phyloP scores from a whole-genome alignment of 2,113 vertebrate species.

The Oryzias javanicus region DNA sequence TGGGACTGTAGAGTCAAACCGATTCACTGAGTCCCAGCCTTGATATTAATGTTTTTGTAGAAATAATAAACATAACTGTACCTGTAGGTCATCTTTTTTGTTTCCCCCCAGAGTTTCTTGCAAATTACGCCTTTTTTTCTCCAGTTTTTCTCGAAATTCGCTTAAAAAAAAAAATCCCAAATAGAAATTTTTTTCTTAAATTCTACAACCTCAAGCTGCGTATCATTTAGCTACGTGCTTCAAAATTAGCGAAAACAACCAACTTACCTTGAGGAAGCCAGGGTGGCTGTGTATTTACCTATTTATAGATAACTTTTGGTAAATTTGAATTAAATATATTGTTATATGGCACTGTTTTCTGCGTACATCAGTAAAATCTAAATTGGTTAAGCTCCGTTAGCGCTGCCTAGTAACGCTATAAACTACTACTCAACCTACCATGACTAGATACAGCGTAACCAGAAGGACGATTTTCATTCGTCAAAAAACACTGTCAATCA shows the following conservation, averaged over 20 bases:
- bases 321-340: no score
- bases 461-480: conserved; percentile 27
- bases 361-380: no score
- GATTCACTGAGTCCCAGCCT: no score
- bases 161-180: conserved; percentile 30
- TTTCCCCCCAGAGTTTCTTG: conserved; percentile 58
- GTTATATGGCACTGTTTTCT: no score
- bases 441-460: not conserved
- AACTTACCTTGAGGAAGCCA: conserved; percentile 66
- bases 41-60: no score
- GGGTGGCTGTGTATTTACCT: not conserved
- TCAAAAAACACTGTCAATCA: conserved; percentile 35
- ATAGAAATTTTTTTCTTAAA: no score
- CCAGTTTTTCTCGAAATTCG: conserved; percentile 64
- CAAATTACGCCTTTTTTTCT: conserved; percentile 65
- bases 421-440: conserved; percentile 59
- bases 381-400: not conserved
- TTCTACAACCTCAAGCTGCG: no score
- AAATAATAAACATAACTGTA: conserved; percentile 19
- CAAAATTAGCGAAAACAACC: no score
- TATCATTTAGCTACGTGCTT: no score
- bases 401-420: conserved; percentile 76
- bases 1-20: no score
- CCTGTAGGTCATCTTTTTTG: conserved; percentile 70
- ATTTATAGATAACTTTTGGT: no score